phyloP scores from a whole-genome alignment of 2,113 vertebrate species.

The Eurypyga helias region DNA sequence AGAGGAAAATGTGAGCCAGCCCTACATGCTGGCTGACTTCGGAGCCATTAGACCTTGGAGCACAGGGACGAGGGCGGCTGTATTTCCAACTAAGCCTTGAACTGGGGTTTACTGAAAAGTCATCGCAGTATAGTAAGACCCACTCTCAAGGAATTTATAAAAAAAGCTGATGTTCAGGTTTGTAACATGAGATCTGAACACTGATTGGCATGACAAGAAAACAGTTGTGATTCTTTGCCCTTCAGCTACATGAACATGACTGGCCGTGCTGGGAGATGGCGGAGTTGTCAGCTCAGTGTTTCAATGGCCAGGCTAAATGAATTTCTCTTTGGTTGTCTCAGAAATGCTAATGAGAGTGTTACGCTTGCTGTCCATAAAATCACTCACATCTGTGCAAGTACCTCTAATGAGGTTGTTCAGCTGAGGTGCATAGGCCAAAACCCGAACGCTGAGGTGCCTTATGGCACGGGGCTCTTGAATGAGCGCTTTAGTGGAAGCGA shows the following conservation, averaged over 20 bases:
- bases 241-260: background rate
- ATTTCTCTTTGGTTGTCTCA: background rate
- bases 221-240: background rate
- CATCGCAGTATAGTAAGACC: background rate
- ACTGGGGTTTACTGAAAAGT: background rate
- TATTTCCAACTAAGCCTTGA: slow-evolving; percentile 20
- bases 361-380: background rate
- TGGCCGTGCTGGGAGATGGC: background rate
- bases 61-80: background rate
- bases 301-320: background rate
- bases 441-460: background rate
- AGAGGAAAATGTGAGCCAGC: background rate
- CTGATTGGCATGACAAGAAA: background rate
- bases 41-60: slow-evolving; percentile 18
- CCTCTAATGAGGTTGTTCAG: background rate
- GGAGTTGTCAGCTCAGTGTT: background rate
- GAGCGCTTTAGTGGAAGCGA: background rate
- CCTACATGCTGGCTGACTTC: background rate
- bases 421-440: background rate
- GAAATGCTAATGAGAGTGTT: background rate
- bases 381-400: background rate
- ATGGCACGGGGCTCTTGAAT: background rate
- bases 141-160: background rate
- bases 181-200: background rate
- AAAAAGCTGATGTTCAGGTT: background rate